Evolutionary conservation across 2,113 vertebrate genomes (phyloP).

Genomic region (Mystacornis crossleyi): DNA sequence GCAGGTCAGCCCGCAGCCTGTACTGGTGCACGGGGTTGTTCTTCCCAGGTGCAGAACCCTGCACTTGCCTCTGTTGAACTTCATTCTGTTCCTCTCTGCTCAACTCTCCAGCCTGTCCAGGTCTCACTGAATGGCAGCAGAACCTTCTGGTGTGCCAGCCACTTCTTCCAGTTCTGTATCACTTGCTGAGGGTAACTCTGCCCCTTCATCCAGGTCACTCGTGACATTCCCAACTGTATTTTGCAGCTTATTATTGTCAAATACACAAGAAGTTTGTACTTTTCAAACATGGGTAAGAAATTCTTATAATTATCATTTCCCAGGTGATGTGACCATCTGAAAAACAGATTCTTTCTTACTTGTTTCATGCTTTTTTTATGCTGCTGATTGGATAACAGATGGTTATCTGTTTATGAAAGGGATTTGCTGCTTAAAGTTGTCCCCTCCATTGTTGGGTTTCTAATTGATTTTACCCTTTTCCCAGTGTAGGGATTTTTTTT

Average conservation of each 20-base stretch:
- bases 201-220: neutral
- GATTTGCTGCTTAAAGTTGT: neutral
- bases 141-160: neutral
- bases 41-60: neutral
- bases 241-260: neutral
- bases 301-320: neutral
- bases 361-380: neutral
- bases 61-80: neutral
- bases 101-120: neutral
- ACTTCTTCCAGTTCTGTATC: neutral
- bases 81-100: neutral
- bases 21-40: neutral
- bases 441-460: neutral
- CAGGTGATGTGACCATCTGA: neutral
- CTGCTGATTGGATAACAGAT: neutral
- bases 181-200: neutral
- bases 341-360: neutral
- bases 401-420: neutral
- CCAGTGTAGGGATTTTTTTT: rapidly evolving
- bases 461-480: neutral
- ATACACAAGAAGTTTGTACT: neutral
- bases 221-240: neutral
- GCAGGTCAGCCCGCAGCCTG: neutral
- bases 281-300: neutral
- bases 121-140: neutral